These are phyloP conservation scores for Phyllotis vaccarum DNA, from an alignment of 2,797 vertebrate species.

Conservation along the genomic window DNA sequence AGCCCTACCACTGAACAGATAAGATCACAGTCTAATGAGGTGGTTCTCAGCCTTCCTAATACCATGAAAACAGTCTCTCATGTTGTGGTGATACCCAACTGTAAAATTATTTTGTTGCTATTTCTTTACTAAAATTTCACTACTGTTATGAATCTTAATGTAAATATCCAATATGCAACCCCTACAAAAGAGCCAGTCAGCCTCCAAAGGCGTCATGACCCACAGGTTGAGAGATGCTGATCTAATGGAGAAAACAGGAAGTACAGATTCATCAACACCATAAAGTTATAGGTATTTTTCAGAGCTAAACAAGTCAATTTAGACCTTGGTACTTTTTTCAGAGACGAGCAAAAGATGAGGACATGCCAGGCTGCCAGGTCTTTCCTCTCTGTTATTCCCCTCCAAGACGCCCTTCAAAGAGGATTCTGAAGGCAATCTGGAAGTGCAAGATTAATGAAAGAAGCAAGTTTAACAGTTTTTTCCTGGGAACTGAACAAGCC, in stretches of 20 bases:
- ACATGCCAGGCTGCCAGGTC: not conserved
- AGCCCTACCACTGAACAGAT: not conserved
- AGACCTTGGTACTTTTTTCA: not conserved
- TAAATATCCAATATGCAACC: not conserved
- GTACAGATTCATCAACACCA: not conserved
- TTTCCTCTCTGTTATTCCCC: not conserved
- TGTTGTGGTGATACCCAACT: not conserved
- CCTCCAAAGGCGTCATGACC: not conserved
- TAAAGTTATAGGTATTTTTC: not conserved
- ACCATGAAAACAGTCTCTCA: not conserved
- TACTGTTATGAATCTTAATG: not conserved
- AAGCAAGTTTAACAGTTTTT: not conserved
- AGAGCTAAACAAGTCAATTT: not conserved
- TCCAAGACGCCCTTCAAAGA: not conserved
- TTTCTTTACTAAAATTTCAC: not conserved
- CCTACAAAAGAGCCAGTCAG: not conserved
- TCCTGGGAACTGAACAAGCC: slow-evolving; percentile 35
- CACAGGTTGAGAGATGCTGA: not conserved
- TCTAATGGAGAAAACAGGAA: not conserved
- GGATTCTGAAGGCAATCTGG: not conserved
- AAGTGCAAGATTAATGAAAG: not conserved
- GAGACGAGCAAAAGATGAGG: not conserved
- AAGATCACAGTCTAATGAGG: not conserved
- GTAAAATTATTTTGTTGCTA: not conserved
- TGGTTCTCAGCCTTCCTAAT: not conserved